phyloP scores from a whole-genome alignment of 2,113 vertebrate species.

The Ranitomeya imitator region DNA sequence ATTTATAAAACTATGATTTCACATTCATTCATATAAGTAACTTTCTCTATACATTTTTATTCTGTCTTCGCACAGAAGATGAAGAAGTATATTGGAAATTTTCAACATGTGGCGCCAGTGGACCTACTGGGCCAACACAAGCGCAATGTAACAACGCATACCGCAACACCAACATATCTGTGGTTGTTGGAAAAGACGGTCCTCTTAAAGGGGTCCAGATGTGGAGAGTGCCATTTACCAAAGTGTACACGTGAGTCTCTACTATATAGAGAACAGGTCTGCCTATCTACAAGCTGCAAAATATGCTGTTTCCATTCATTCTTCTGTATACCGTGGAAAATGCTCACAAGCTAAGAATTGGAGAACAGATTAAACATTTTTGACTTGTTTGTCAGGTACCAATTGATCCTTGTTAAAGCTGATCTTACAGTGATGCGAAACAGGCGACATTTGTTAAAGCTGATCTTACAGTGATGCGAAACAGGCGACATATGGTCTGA shows the following conservation, averaged over 20 bases:
- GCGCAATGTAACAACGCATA: slow-evolving; percentile 84
- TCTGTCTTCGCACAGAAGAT: slow-evolving; percentile 59
- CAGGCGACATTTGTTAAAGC: neutral
- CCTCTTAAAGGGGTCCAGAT: slow-evolving; percentile 79
- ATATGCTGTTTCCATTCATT: neutral
- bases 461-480: neutral
- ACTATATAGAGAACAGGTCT: slow-evolving; percentile 31
- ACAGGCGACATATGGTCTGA: neutral
- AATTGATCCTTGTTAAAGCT: neutral
- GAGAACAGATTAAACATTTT: neutral
- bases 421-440: neutral
- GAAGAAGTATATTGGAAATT: slow-evolving; percentile 80
- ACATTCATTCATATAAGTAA: neutral
- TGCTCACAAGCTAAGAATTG: neutral
- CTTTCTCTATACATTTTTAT: neutral
- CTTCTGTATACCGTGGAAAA: neutral
- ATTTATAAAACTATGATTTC: neutral
- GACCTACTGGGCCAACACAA: slow-evolving; percentile 81
- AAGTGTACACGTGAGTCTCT: slow-evolving; percentile 76
- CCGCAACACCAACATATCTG: slow-evolving; percentile 76
- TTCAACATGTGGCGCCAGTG: slow-evolving; percentile 83
- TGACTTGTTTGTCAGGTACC: neutral
- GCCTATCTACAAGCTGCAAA: neutral
- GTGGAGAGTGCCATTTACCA: slow-evolving; percentile 81
- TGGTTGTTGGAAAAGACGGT: slow-evolving; percentile 77